Evolutionary conservation across 2,113 vertebrate genomes (phyloP), one percentile per base, ranked within the genome.

Genomic region (Corynorhinus townsendii): DNA sequence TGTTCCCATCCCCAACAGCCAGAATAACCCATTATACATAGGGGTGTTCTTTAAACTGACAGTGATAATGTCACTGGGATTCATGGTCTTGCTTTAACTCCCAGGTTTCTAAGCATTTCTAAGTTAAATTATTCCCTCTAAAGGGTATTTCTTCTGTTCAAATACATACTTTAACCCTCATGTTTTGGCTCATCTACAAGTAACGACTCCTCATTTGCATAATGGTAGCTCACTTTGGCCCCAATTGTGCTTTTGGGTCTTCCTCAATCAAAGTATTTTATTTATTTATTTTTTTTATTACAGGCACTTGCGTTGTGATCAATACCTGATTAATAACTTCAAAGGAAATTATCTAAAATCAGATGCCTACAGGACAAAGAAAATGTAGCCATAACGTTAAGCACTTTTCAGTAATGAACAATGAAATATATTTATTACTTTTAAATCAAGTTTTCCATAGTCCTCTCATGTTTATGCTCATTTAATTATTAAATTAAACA

Each of bases 251-350:
- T 92, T 95, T 93, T 85, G 56, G 77, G 90, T 96, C 35, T 94
- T 52, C 52, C 17, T 35, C 68, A 84, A 87, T 89, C 90, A 77
- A 90, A 96, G 84, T 26, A 22, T 54, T 22, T 54, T 40, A 40
- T 54, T 19, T n/a, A n/a, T n/a, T n/a, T n/a, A n/a, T n/a, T n/a
- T 92, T 93, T 93, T 93, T 94, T 47, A 82, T 94, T 96, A 94
- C 0, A 82, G n/a, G 16, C 47, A 86, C 81, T 92, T 86, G 76
- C 62, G n/a, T 30, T 95, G 47, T 93, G 93, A 93, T 97, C 95
- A 93, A 96, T 90, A 88, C 52, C 76, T 96, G 76, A 96, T 93
- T 84, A 93, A 77, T 81, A 89, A 96, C 45, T 94, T 95, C 92
- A 94, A 95, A 94, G 84, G 17, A 85, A 90, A 85, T 62, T 54